These are phyloP conservation scores for Elmis aenea DNA, from an alignment of 2,888 invertebrate species.

Conservation along the genomic window DNA sequence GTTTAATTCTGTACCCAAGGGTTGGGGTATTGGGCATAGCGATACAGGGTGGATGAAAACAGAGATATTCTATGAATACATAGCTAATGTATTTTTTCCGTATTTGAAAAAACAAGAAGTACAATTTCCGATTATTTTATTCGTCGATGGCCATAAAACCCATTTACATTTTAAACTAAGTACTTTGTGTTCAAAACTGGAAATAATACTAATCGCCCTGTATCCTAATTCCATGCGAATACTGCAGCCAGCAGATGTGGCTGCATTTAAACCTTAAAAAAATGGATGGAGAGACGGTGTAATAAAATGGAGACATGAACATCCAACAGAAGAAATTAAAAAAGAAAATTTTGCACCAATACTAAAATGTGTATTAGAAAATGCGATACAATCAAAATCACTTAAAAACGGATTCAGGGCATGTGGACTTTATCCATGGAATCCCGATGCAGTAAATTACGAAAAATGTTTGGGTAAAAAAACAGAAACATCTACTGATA, in stretches of 20 bases:
- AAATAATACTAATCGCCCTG: conserved; percentile 26
- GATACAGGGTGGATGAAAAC: too few species aligned
- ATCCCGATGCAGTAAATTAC: conserved; percentile 21
- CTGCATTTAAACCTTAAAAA: conserved; percentile 24
- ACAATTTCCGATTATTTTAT: conserved; percentile 13
- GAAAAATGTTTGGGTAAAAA: conserved; percentile 10
- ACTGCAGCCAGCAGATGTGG: conserved; percentile 29
- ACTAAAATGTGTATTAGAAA: conserved; percentile 6
- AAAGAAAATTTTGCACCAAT: conserved; percentile 22
- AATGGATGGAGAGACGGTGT: conserved; percentile 23
- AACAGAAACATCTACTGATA: too few species aligned
- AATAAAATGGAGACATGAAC: conserved; percentile 19
- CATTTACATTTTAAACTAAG: conserved; percentile 22
- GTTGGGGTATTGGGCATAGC: too few species aligned
- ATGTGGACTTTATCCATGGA: conserved; percentile 24
- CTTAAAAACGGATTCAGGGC: conserved; percentile 19
- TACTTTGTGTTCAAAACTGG: conserved; percentile 24
- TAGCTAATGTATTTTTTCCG: too few species aligned
- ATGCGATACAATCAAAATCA: conserved; percentile 1
- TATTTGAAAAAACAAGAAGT: conserved; percentile 9
- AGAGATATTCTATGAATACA: too few species aligned
- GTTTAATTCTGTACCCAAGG: too few species aligned
- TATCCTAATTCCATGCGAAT: conserved; percentile 30
- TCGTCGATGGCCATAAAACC: conserved; percentile 21
- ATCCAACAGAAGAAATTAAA: conserved; percentile 22